Evolutionary conservation across 2,797 vertebrate genomes (phyloP).

Genomic region (Syndactyla subalaris): DNA sequence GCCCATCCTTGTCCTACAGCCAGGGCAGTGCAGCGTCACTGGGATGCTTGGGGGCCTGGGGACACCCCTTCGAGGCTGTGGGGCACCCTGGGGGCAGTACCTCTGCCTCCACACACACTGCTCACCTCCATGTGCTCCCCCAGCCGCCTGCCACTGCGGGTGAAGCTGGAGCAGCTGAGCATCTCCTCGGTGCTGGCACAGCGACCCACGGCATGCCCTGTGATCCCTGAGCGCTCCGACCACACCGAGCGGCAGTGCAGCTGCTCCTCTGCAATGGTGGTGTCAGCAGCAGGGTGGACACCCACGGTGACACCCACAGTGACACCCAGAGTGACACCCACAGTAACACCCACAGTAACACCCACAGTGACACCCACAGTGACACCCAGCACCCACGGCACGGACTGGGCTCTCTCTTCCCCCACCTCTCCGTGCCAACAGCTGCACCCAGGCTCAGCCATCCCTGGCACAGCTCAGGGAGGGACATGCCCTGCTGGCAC

Average conservation of each 20-base stretch:
- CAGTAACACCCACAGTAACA: too few relatives aligned
- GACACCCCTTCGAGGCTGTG: rapidly evolving
- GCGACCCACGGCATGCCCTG: constrained; percentile 18
- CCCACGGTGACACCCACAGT: background rate
- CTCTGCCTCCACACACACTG: rapidly evolving
- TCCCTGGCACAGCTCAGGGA: rapidly evolving
- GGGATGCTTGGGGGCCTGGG: rapidly evolving
- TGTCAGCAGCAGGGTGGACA: rapidly evolving
- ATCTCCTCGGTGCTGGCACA: constrained; percentile 84
- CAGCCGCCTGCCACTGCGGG: constrained; percentile 66
- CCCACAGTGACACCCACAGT: background rate
- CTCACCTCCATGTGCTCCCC: constrained; percentile 83
- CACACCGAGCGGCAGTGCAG: constrained; percentile 88
- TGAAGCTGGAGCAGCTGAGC: constrained; percentile 87
- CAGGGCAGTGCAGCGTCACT: rapidly evolving
- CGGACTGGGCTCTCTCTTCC: rapidly evolving
- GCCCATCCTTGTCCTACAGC: constrained; percentile 69
- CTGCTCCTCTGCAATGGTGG: constrained; percentile 66
- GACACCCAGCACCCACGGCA: background rate
- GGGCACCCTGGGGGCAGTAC: background rate
- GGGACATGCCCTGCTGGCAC: rapidly evolving
- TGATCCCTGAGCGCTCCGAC: constrained; percentile 81
- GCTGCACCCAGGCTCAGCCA: rapidly evolving
- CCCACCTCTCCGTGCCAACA: background rate
- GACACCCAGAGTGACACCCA: background rate